Percentiles rank a stretch among this genome's conserved stretches.
Evolutionary conservation across 2,113 vertebrate genomes (phyloP).

Genomic region (Ceuthmochares aereus): DNA sequence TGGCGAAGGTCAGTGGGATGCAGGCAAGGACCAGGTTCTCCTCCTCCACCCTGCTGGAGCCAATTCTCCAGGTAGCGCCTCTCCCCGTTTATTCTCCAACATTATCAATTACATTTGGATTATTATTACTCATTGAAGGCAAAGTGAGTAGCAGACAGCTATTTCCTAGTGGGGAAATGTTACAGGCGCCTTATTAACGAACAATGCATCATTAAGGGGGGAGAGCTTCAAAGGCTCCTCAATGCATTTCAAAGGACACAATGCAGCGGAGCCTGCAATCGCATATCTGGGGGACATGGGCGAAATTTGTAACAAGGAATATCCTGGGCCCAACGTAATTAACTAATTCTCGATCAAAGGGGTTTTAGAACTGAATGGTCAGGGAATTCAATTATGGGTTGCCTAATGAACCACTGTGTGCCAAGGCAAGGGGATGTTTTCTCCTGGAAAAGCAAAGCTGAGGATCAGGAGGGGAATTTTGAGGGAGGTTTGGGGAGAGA

Average conservation of each 20-base stretch:
- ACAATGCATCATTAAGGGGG: constrained; percentile 70
- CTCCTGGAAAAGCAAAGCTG: not conserved
- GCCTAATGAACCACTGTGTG: constrained; percentile 58
- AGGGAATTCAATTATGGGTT: constrained; percentile 71
- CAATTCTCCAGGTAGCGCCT: not conserved
- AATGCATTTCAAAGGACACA: constrained; percentile 65
- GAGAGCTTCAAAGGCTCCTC: constrained; percentile 69
- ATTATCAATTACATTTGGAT: constrained; percentile 68
- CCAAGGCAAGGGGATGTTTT: constrained; percentile 27
- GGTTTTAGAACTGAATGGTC: constrained; percentile 70
- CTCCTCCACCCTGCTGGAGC: fast-evolving
- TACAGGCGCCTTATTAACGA: constrained; percentile 65
- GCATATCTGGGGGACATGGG: constrained; percentile 63
- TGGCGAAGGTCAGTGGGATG: not conserved
- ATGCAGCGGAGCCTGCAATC: constrained; percentile 14
- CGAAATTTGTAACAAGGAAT: constrained; percentile 63
- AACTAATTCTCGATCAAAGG: constrained; percentile 74
- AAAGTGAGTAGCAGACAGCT: constrained; percentile 34
- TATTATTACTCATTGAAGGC: constrained; percentile 53
- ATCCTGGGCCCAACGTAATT: constrained; percentile 60
- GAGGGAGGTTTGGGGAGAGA: not conserved
- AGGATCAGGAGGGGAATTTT: not conserved
- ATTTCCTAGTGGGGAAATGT: constrained; percentile 66
- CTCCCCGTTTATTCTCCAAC: constrained; percentile 5
- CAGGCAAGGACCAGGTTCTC: not conserved